These are phyloP conservation scores for Mohoua ochrocephala DNA, from an alignment of 2,113 vertebrate species.

Conservation along the genomic window DNA sequence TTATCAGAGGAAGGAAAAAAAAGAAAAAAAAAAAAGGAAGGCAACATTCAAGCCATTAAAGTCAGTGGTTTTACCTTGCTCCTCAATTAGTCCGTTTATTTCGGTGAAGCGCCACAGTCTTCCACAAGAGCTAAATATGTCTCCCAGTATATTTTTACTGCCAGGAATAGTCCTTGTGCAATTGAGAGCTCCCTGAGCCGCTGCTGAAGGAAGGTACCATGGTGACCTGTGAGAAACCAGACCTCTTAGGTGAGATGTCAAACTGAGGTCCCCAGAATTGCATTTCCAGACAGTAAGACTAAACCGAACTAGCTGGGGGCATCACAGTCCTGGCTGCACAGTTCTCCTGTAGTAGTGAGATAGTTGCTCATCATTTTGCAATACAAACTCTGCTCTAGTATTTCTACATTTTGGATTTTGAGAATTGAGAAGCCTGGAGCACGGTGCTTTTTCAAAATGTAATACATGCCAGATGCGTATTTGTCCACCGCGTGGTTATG, in stretches of 20 bases:
- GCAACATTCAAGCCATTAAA: background rate
- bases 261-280: background rate
- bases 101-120: background rate
- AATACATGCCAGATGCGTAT: background rate
- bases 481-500: background rate
- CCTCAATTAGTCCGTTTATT: constrained; percentile 28
- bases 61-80: constrained; percentile 18
- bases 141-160: background rate
- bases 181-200: background rate
- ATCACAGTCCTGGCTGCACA: background rate
- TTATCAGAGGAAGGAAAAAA: background rate
- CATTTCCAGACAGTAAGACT: background rate
- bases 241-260: background rate
- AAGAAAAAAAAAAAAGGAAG: background rate
- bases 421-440: background rate
- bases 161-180: background rate
- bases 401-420: background rate
- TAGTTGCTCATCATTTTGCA: background rate
- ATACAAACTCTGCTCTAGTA: background rate
- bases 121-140: background rate
- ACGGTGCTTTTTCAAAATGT: background rate
- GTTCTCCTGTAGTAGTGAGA: background rate
- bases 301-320: background rate
- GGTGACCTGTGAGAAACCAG: background rate
- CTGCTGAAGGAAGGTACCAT: background rate